Base-by-base conservation (phyloP, 2,888 invertebrate genomes). In the Homarus gammarus region DNA sequence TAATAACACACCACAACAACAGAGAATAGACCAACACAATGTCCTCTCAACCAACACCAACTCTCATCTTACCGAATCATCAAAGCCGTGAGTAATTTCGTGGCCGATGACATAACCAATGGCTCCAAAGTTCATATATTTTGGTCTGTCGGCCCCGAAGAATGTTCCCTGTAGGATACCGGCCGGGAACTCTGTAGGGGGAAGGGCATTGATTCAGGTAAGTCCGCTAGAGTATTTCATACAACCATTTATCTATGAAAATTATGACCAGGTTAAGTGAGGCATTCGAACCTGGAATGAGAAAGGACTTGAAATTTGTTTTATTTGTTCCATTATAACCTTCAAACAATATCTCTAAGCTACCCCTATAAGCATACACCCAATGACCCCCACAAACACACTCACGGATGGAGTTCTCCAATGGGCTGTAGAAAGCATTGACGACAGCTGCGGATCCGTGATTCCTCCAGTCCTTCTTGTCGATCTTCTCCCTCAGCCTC, bases 101-200 rank as follows among this genome's bases (percentile, higher is more conserved):
- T 98, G 98, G 0, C 98, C 98, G 93, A 98, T 98, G 2, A 98
- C 97, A 93, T 97, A 97, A 2, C 98, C 98, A 92, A 98, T 98
- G 2, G 97, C 97, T 33, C 97, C 98, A 93, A 97, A 98, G 94
- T 98, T 98, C 97, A 98, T 97, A 94, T 98, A 98, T 92, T 96
- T 96, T 0, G 98, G 98, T 36, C 98, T 96, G 77, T 97, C 96
- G 84, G 97, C 97, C 87, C 96, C 96, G 95, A 98, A 98, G 95
- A 98, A 98, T 1, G 96, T 96, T 1, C 98, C 98, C 95, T 98
- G 98, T 0, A 98, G 95, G 92, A 98, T 98, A 92, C 98, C 98
- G 92, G 98, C 98, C 0, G 98, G 98, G 94, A 98, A 98, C 94
- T 98, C 98, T 98, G 94, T 15, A n/a, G 27, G 31, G 6, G 27